Evolutionary conservation across 2,113 vertebrate genomes (phyloP), one percentile per base, ranked within the genome.

Genomic region (Monopterus albus): DNA sequence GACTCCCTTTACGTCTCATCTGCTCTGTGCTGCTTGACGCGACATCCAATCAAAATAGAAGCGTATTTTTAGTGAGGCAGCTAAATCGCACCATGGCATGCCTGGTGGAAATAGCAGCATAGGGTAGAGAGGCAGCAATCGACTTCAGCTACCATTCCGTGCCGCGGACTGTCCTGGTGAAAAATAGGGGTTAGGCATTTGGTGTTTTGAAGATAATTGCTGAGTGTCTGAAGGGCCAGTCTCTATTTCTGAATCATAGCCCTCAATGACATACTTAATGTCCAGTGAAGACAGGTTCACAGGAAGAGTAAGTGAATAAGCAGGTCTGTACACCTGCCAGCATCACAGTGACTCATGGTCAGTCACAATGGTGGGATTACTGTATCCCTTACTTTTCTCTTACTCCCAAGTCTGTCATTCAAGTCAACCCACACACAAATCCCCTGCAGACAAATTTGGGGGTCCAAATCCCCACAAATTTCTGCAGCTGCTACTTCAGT

Each of bases 181-280:
- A n/a, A n/a, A n/a, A n/a, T n/a, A n/a, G n/a, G n/a, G n/a, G n/a
- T 31, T 7, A 20, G 51, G 79, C 63, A 57, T 83, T 79, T 87
- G 78, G 49, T 3, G 17, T 60, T 80, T 77, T 81, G 53, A 70
- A 83, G 79, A 84, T 87, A 79, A 79, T 80, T 2, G 2, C 17
- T 3, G 6, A 5, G 33, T 4, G 36, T 67, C 43, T 53, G 64
- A 60, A 31, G 31, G 13, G 40, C 26, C 2, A 21, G n/a, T n/a
- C 13, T n/a, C 55, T 47, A 46, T 75, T 74, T 67, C 53, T 47
- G 58, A 33, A 65, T 65, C 69, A 61, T 52, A 28, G 51, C 63
- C 20, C 62, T 60, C 0, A 18, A 58, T 75, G 74, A 71, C 76
- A 61, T 71, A 50, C n/a, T n/a, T n/a, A n/a, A n/a, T 68, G 72